Base-by-base conservation (phyloP, 2,797 vertebrate genomes). In the Clamator glandarius region DNA sequence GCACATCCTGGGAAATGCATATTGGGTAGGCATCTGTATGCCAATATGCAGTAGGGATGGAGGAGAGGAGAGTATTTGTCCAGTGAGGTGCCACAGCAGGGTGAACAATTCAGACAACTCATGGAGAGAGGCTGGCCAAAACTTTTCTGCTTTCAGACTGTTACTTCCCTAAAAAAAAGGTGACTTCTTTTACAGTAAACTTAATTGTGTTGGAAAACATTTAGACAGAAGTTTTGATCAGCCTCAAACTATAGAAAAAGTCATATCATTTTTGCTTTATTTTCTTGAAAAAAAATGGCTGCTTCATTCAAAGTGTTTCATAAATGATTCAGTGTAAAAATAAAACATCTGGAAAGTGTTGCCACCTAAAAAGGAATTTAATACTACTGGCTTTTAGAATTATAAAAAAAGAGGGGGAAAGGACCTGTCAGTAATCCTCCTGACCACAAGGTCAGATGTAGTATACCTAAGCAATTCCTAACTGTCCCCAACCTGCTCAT, bases 41-140 rank as follows among this genome's bases (percentile, higher is more conserved):
- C 31, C 0, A 0, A 4, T 61, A 28, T 0, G 3, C 31, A 63
- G 18, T 11, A 55, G 29, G 29, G 29, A 57, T 58, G 70, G 29
- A 87, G 36, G 18, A 87, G 58, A 51, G 39, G 19, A 69, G 26
- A 5, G 13, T 46, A 5, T 28, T 24, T 2, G 1, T n/a, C 18
- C 2, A 0, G 4, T 18, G 67, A 82, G 39, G 33, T 58, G 46
- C 39, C 44, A 68, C 19, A 36, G 24, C 21, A 33, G 15, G 35
- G 41, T 70, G 64, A 55, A 17, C 17, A 33, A 16, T 48, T 55
- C 64, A 39, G 54, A 12, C 0, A 1, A 9, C 13, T 61, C 28
- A 15, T 5, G 33, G 35, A 2, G 28, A 29, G 17, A n/a, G 9
- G n/a, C 0, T 67, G 42, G 41, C 50, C 31, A 67, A 72, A 86